Evolutionary conservation across 2,888 invertebrate species (phyloP).

Genomic region (Latrodectus elegans): DNA sequence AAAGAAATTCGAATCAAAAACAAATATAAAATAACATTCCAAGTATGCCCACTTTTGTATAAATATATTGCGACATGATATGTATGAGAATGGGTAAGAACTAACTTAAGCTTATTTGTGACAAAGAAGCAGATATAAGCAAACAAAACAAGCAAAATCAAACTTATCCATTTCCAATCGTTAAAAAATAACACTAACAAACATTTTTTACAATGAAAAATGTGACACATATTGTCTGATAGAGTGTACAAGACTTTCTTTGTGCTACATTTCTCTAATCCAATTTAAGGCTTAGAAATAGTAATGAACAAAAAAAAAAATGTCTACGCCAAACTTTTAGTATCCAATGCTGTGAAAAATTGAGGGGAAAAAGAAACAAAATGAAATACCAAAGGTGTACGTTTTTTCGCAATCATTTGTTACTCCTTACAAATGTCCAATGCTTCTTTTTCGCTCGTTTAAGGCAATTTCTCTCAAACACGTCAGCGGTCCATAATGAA

Average conservation of each 20-base stretch:
- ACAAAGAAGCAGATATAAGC: no score
- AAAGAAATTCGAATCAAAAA: no score
- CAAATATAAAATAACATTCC: no score
- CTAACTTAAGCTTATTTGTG: no score
- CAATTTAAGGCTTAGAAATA: slow-evolving; percentile 31
- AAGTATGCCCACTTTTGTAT: no score
- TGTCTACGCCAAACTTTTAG: slow-evolving; percentile 31
- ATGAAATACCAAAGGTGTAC: slow-evolving; percentile 45
- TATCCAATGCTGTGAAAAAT: slow-evolving; percentile 45
- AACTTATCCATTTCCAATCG: slow-evolving; percentile 37
- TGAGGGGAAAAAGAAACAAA: slow-evolving; percentile 33
- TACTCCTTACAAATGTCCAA: slow-evolving; percentile 40
- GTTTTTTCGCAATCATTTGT: slow-evolving; percentile 32
- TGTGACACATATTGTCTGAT: slow-evolving; percentile 18
- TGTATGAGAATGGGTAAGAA: no score
- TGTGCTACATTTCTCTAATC: slow-evolving; percentile 45
- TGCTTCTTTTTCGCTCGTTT: slow-evolving; percentile 32
- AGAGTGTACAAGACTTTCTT: background rate
- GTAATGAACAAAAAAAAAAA: background rate
- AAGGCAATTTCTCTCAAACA: slow-evolving; percentile 35
- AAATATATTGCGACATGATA: no score
- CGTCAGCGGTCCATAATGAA: slow-evolving; percentile 26
- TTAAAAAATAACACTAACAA: slow-evolving; percentile 28
- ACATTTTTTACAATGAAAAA: slow-evolving; percentile 35
- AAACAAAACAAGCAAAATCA: slow-evolving; percentile 1